phyloP scores from a whole-genome alignment of 2,888 invertebrate genomes.

The Melieria crassipennis region DNA sequence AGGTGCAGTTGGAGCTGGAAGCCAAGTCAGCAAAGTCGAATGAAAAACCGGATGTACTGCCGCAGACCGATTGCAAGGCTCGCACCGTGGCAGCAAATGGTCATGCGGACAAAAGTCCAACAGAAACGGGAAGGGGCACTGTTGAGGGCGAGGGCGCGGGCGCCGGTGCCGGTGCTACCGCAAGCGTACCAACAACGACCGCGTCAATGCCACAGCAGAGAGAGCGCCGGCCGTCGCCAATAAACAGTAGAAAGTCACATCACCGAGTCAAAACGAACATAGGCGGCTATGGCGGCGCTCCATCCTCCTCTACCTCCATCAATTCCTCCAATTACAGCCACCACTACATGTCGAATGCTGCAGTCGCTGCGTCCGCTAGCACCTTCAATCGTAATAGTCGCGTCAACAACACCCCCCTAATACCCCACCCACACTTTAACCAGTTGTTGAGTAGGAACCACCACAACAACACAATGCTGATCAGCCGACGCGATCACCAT shows the following conservation, averaged over 20 bases:
- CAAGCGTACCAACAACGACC: constrained; percentile 14
- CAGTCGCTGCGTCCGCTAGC: constrained; percentile 48
- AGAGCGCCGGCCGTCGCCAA: not conserved
- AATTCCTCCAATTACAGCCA: constrained; percentile 29
- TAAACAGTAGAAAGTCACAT: constrained; percentile 21
- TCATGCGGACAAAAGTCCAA: constrained; percentile 54
- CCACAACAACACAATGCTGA: constrained; percentile 48
- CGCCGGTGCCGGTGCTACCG: not conserved
- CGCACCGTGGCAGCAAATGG: constrained; percentile 55
- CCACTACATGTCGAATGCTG: constrained; percentile 7
- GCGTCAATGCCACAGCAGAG: not conserved
- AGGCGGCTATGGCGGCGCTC: constrained; percentile 22
- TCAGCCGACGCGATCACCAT: constrained; percentile 51
- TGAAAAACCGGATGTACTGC: constrained; percentile 45
- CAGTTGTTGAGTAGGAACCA: constrained; percentile 51
- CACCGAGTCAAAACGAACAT: constrained; percentile 28
- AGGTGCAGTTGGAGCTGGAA: constrained; percentile 37
- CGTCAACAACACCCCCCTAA: constrained; percentile 55
- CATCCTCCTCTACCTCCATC: constrained; percentile 27
- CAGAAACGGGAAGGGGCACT: constrained; percentile 36
- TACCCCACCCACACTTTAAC: constrained; percentile 56
- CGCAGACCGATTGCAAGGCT: constrained; percentile 55
- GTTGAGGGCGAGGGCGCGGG: not conserved
- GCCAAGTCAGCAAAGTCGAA: constrained; percentile 15
- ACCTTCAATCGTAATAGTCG: constrained; percentile 56